phyloP scores from a whole-genome alignment of 2,113 vertebrate genomes.

The Redunca redunca region DNA sequence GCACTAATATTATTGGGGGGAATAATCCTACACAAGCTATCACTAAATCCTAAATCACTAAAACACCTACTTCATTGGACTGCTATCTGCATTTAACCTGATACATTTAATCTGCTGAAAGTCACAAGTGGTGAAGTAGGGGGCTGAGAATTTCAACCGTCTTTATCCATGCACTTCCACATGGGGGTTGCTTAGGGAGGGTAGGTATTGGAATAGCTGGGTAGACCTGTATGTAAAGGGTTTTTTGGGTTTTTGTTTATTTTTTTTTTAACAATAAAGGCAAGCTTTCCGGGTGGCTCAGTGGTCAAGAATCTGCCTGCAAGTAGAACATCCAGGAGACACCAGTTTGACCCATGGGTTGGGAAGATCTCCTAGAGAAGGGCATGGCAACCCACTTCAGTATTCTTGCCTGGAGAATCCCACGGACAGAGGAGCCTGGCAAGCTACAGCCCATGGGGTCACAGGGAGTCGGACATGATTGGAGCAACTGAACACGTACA shows the following conservation, averaged over 20 bases:
- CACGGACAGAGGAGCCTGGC: neutral
- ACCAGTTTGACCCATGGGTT: neutral
- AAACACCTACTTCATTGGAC: neutral
- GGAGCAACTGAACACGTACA: rapidly evolving
- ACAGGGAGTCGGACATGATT: neutral
- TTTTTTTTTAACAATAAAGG: neutral
- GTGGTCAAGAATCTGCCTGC: neutral
- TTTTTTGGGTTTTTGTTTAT: no score
- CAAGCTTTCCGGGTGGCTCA: neutral
- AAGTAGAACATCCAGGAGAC: neutral
- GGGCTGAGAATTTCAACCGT: neutral
- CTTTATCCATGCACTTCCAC: neutral
- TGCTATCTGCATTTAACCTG: neutral
- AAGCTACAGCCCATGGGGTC: neutral
- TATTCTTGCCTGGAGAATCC: neutral
- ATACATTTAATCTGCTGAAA: neutral
- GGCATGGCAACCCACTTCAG: neutral
- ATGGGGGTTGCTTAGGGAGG: neutral
- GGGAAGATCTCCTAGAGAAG: neutral
- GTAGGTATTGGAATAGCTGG: neutral
- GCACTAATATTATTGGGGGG: neutral
- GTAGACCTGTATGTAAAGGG: neutral
- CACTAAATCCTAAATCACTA: neutral
- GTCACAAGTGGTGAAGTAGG: neutral
- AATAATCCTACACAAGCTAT: neutral